These are phyloP conservation scores for Antechinus stuartii DNA, from an alignment of 2,113 vertebrate species.

Conservation along the genomic window DNA sequence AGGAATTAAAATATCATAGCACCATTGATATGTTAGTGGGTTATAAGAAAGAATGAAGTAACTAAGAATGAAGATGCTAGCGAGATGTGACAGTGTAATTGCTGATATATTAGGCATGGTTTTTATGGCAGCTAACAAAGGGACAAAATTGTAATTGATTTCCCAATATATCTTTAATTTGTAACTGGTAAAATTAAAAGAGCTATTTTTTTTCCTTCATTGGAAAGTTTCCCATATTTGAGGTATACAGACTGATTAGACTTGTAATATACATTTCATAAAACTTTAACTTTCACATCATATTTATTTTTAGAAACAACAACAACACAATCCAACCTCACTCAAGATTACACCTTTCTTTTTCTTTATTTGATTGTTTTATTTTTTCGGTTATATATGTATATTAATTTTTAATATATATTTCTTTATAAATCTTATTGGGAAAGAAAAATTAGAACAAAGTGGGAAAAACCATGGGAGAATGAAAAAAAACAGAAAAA, in stretches of 20 bases:
- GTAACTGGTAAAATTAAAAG: not conserved
- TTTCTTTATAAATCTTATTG: too few relatives aligned
- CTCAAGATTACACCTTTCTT: not conserved
- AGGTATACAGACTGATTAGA: not conserved
- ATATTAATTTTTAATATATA: too few relatives aligned
- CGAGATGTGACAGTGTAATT: not conserved
- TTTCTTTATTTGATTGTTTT: not conserved
- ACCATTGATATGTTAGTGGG: conserved; percentile 99
- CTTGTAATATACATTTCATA: not conserved
- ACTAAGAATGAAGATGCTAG: not conserved
- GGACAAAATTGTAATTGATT: not conserved
- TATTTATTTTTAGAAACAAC: not conserved
- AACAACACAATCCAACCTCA: not conserved
- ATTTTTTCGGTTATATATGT: too few relatives aligned
- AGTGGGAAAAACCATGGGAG: too few relatives aligned
- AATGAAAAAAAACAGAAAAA: too few relatives aligned
- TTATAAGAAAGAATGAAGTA: conserved; percentile 63
- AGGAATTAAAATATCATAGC: conserved; percentile 99
- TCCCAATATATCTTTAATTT: not conserved
- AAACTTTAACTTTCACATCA: not conserved
- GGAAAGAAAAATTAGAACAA: too few relatives aligned
- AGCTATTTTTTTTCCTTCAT: not conserved
- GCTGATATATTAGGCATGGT: not conserved
- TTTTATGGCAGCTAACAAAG: not conserved
- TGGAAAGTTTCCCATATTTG: not conserved